phyloP scores from a whole-genome alignment of 1,140 invertebrate species.

The Rhagoletis zephyria region DNA sequence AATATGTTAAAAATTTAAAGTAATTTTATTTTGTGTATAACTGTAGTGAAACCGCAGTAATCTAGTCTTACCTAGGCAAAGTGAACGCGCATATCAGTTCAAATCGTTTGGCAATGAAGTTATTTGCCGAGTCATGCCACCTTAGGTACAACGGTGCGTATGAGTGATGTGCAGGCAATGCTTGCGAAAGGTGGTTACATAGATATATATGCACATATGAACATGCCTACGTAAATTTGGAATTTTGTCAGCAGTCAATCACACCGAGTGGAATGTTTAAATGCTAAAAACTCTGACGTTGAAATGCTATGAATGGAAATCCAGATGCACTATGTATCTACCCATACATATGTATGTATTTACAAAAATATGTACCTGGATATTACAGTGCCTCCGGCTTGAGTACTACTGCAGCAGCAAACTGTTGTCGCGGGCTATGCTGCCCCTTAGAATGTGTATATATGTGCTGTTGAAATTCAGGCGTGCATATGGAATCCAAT shows the following conservation, averaged over 20 bases:
- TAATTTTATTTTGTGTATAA: too few species aligned
- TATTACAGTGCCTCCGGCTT: not conserved
- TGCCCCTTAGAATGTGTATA: too few species aligned
- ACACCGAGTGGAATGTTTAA: not conserved
- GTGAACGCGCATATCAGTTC: too few species aligned
- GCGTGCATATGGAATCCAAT: too few species aligned
- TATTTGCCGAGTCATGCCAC: not conserved
- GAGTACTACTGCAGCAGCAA: not conserved
- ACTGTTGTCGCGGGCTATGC: not conserved
- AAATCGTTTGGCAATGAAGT: not conserved
- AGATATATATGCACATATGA: not conserved
- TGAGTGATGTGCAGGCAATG: not conserved
- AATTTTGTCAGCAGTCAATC: not conserved
- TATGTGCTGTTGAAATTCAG: too few species aligned
- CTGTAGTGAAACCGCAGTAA: too few species aligned
- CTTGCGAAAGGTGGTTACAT: too few species aligned
- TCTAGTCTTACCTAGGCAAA: too few species aligned
- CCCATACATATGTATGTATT: not conserved
- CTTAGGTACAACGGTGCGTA: not conserved
- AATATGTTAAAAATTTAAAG: too few species aligned
- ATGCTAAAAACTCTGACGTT: not conserved
- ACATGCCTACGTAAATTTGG: not conserved
- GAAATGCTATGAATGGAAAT: not conserved
- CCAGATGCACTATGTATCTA: not conserved
- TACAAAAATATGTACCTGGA: not conserved